phyloP scores from a whole-genome alignment of 2,888 invertebrate species.

The Rhamnusium bicolor region DNA sequence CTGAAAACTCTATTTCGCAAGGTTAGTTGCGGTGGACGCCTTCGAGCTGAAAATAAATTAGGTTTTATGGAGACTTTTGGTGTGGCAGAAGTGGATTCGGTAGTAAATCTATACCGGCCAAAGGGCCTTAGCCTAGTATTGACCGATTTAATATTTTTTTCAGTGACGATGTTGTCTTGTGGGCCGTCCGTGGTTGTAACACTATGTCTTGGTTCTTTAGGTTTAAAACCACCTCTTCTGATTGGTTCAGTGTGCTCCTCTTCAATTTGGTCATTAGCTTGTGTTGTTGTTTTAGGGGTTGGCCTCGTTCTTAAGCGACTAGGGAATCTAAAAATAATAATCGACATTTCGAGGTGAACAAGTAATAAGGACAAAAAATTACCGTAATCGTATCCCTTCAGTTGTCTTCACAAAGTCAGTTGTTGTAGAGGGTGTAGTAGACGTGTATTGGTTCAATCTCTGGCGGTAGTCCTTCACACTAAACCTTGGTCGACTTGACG shows the following conservation, averaged over 20 bases:
- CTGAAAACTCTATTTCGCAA: conserved; percentile 62
- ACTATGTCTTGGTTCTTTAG: conserved; percentile 66
- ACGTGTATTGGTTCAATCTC: conserved; percentile 74
- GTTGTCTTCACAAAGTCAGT: conserved; percentile 46
- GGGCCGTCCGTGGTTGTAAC: conserved; percentile 45
- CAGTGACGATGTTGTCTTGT: conserved; percentile 55
- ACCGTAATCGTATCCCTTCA: conserved; percentile 43
- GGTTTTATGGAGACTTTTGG: conserved; percentile 66
- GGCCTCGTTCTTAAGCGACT: conserved; percentile 71
- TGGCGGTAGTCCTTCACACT: conserved; percentile 85
- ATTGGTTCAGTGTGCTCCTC: conserved; percentile 66
- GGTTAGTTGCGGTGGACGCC: conserved; percentile 61
- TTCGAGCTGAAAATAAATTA: conserved; percentile 64
- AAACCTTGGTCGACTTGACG: conserved; percentile 78
- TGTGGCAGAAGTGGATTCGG: conserved; percentile 58
- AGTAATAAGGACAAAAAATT: not conserved
- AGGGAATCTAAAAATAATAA: conserved; percentile 60
- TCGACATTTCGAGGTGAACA: not conserved
- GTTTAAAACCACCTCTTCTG: conserved; percentile 66
- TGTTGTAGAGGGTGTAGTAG: conserved; percentile 69
- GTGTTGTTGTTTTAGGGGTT: conserved; percentile 63
- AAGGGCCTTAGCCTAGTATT: conserved; percentile 66
- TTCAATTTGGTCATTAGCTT: conserved; percentile 62
- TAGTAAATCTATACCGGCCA: conserved; percentile 62
- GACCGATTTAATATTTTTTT: conserved; percentile 59